A percentile compares a stretch with the other conserved stretches of the same genome.
Evolutionary conservation across 2,888 invertebrate species (phyloP).

Genomic region (Helobdella robusta): DNA sequence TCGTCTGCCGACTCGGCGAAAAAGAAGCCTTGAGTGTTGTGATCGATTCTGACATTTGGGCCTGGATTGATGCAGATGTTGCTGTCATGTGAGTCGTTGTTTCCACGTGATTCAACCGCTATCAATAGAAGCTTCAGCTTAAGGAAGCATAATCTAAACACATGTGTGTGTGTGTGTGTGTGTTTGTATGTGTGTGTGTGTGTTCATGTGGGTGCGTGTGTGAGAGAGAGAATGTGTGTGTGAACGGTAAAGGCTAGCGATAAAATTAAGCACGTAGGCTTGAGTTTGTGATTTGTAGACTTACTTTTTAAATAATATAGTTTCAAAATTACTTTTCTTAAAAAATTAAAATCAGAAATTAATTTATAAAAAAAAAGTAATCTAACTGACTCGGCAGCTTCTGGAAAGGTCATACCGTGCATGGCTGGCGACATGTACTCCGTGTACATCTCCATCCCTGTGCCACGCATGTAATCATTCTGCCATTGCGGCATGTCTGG

Average conservation of each 20-base stretch:
- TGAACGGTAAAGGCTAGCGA: background rate
- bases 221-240: background rate
- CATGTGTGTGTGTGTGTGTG: background rate
- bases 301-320: too few relatives aligned
- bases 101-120: slow-evolving; percentile 77
- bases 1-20: slow-evolving; percentile 99
- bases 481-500: slow-evolving; percentile 88
- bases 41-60: slow-evolving; percentile 74
- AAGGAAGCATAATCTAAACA: slow-evolving; percentile 85
- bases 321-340: too few relatives aligned
- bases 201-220: background rate
- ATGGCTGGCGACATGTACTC: slow-evolving; percentile 98
- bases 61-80: slow-evolving; percentile 95
- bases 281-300: too few relatives aligned
- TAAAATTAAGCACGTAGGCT: too few relatives aligned
- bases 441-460: slow-evolving; percentile 99
- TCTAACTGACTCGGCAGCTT: slow-evolving; percentile 95
- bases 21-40: slow-evolving; percentile 98
- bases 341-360: too few relatives aligned
- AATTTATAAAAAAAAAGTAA: too few relatives aligned
- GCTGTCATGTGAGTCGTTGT: slow-evolving; percentile 64
- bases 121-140: slow-evolving; percentile 89
- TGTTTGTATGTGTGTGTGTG: slow-evolving; percentile 8
- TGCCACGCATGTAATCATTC: slow-evolving; percentile 99
- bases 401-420: slow-evolving; percentile 98